These are phyloP conservation scores for Mythimna vitellina DNA, from an alignment of 2,888 invertebrate species.

Conservation along the genomic window DNA sequence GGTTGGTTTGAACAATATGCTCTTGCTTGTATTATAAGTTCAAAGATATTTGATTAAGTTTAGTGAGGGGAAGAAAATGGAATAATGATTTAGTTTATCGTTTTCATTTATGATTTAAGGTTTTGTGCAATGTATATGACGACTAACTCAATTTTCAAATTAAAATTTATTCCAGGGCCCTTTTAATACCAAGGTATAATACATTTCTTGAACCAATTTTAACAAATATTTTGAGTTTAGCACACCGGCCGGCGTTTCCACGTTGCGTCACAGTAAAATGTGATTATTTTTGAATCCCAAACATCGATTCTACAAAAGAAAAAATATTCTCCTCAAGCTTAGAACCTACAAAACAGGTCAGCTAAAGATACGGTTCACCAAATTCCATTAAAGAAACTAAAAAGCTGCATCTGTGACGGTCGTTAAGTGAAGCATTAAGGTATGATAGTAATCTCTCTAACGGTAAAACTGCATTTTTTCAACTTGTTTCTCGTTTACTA, in stretches of 20 bases:
- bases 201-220: not conserved
- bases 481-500: conserved; percentile 61
- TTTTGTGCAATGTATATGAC: not conserved
- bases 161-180: not conserved
- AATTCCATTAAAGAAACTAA: conserved; percentile 67
- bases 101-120: conserved; percentile 3
- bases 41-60: conserved; percentile 6
- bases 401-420: conserved; percentile 67
- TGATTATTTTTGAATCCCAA: not conserved
- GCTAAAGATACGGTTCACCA: conserved; percentile 58
- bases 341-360: conserved; percentile 53
- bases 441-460: conserved; percentile 72
- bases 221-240: not conserved
- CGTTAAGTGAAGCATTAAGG: conserved; percentile 69
- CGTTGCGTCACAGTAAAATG: conserved; percentile 1
- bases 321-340: conserved; percentile 14
- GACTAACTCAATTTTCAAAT: not conserved
- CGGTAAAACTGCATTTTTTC: conserved; percentile 74
- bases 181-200: conserved; percentile 5
- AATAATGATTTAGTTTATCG: conserved; percentile 2
- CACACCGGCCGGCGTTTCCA: not conserved
- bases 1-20: conserved; percentile 16
- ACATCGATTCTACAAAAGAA: conserved; percentile 2
- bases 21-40: conserved; percentile 11
- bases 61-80: conserved; percentile 1